Evolutionary conservation across 2,888 invertebrate species (phyloP), one percentile per base, ranked within the genome.

Genomic region (Drosophila niveifrons): DNA sequence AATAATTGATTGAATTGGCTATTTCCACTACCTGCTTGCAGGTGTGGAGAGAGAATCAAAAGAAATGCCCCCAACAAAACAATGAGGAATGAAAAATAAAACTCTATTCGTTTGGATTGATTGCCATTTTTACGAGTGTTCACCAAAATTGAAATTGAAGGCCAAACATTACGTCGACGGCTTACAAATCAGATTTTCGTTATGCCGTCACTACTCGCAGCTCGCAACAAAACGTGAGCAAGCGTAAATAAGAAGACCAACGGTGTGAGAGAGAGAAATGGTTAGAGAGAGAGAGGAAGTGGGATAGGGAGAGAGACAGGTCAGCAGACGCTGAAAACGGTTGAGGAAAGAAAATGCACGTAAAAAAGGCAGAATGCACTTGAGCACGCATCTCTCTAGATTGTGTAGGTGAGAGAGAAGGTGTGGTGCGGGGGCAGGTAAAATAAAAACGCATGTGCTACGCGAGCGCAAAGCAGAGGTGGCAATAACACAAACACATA

Each of bases 321-420:
- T 65, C 67, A 34, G 44, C 39, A 13, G 9, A 41, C 39, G 59
- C 64, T 65, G 71, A 47, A 72, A 70, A 70, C 72, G 63, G 66
- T 72, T 66, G 56, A 69, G 50, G 64, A 73, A 69, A 66, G 64
- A 74, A 66, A 66, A 59, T 70, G 62, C 63, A 75, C 56, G 55
- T 56, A 62, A 66, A 61, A 66, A 61, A 69, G 65, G 72, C 41
- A 46, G 6, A 36, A 17, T 36, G 39, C 66, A 80, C 81, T 82
- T 75, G 80, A 66, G 78, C 85, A 82, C 82, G 80, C 83, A 85
- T 72, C 64, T 48, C 44, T 31, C 11, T 10, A 11, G 43, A 17
- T 41, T 43, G 51, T 10, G 57, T 39, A 31, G 23, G 36, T 34
- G n/a, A 58, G 41, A 57, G 51, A 46, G 23, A 50, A 64, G 53